Evolutionary conservation across 2,113 vertebrate species (phyloP).

Genomic region (Litocranius walleri): DNA sequence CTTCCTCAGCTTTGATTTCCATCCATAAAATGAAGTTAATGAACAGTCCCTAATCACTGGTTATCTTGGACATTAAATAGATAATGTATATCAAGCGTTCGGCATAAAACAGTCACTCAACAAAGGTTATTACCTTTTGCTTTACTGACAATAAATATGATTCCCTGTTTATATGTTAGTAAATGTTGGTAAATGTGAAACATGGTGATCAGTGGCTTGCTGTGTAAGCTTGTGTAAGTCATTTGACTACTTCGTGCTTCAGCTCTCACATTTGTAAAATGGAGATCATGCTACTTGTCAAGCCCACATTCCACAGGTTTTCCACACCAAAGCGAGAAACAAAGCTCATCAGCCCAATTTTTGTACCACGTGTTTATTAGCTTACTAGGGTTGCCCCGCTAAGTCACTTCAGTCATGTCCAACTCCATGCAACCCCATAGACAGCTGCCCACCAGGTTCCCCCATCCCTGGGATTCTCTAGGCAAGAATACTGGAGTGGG

Average conservation of each 20-base stretch:
- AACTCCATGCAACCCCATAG: no score
- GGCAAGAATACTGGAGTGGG: no score
- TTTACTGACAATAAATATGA: background rate
- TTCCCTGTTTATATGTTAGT: no score
- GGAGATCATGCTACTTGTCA: background rate
- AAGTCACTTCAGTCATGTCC: no score
- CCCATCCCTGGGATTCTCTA: no score
- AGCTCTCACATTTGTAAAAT: background rate
- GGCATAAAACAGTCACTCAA: background rate
- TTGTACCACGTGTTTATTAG: background rate
- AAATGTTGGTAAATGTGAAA: background rate
- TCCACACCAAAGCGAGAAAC: background rate
- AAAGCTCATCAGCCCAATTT: background rate
- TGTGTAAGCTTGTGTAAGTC: background rate
- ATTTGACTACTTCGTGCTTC: background rate
- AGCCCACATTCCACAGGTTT: background rate
- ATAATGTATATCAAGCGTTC: background rate
- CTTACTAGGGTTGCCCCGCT: background rate
- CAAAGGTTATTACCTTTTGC: background rate
- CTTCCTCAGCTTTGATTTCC: background rate
- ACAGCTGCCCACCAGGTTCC: no score
- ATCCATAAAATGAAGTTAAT: background rate
- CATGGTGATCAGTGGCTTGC: background rate
- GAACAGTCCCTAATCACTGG: background rate
- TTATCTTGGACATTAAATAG: background rate